Percentiles rank a stretch among this genome's conserved stretches.
phyloP scores from a whole-genome alignment of 1,140 invertebrate genomes.

The Rhysida immarginata region DNA sequence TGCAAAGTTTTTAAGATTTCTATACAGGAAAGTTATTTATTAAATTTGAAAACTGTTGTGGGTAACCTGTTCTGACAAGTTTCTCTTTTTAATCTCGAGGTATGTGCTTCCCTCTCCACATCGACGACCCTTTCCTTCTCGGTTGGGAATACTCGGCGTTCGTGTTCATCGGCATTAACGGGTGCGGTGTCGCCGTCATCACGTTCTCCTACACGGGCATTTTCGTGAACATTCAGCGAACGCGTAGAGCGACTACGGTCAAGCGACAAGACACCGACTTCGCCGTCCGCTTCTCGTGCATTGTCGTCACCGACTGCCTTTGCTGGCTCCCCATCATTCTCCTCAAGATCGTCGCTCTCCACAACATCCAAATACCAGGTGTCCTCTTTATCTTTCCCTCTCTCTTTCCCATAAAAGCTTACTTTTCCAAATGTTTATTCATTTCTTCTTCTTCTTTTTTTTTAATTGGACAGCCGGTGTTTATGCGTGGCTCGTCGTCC shows the following conservation, averaged over 20 bases:
- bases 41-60: too few species aligned
- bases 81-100: too few species aligned
- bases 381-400: too few species aligned
- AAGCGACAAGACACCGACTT: conserved; percentile 47
- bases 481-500: conserved; percentile 57
- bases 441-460: too few species aligned
- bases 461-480: conserved; percentile 48
- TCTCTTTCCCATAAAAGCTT: too few species aligned
- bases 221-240: conserved; percentile 45
- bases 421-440: too few species aligned
- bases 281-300: conserved; percentile 54
- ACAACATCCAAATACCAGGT: too few species aligned
- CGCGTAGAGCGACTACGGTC: conserved; percentile 41
- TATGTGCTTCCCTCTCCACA: conserved; percentile 51
- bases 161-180: conserved; percentile 52
- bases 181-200: conserved; percentile 42
- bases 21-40: too few species aligned
- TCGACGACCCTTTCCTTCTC: conserved; percentile 47
- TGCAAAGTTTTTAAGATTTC: too few species aligned
- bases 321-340: conserved; percentile 60
- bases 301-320: conserved; percentile 51
- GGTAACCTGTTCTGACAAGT: too few species aligned
- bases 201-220: conserved; percentile 44
- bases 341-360: conserved; percentile 49
- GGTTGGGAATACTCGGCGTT: conserved; percentile 62